Evolutionary conservation across 2,888 invertebrate genomes (phyloP).

Genomic region (Anarsia innoxiella): DNA sequence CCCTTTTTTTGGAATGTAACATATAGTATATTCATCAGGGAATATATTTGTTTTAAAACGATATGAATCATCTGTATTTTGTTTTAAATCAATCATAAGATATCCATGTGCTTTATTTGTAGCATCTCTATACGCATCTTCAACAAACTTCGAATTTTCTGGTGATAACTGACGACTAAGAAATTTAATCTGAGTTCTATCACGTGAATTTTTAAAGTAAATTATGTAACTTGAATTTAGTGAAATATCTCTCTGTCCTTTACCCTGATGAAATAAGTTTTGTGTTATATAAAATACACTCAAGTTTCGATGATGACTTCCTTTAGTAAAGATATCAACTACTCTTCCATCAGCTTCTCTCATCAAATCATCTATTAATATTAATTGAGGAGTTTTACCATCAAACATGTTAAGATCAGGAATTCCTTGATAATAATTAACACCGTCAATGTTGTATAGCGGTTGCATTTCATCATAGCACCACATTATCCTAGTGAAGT

Average conservation of each 20-base stretch:
- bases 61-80: conserved; percentile 18
- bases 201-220: conserved; percentile 25
- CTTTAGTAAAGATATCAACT: conserved; percentile 26
- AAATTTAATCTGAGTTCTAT: conserved; percentile 24
- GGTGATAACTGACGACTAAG: conserved; percentile 23
- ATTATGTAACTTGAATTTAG: conserved; percentile 23
- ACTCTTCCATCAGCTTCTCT: conserved; percentile 27
- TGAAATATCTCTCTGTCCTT: conserved; percentile 24
- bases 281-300: conserved; percentile 28
- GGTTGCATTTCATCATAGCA: conserved; percentile 21
- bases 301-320: conserved; percentile 25
- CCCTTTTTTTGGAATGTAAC: conserved; percentile 11
- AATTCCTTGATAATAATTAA: conserved; percentile 24
- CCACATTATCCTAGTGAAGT: conserved; percentile 4
- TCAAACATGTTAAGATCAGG: conserved; percentile 26
- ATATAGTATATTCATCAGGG: conserved; percentile 11
- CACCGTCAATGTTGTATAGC: conserved; percentile 20
- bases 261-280: conserved; percentile 26
- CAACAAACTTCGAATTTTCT: conserved; percentile 23
- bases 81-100: conserved; percentile 25
- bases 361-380: conserved; percentile 30
- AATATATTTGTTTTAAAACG: conserved; percentile 22
- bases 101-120: conserved; percentile 24
- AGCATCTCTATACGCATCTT: conserved; percentile 26
- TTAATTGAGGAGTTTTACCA: conserved; percentile 19